Conservation (phyloP, 2,797 vertebrate genomes). For the Karalla daura region DNA sequence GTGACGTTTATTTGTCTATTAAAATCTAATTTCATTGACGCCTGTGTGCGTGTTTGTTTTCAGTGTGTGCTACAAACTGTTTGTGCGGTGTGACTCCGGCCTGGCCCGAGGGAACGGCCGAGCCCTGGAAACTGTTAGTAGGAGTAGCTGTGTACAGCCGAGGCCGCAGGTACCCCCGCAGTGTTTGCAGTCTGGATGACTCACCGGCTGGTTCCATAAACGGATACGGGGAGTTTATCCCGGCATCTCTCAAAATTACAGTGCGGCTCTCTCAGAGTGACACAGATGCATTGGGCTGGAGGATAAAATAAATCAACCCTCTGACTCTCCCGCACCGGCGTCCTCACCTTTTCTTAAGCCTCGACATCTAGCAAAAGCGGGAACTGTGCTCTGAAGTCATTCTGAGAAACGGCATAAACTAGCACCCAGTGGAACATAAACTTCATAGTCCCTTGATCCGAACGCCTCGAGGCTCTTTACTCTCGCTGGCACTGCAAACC, state of each 20-base stretch:
- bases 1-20: slow-evolving; percentile 71
- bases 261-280: slow-evolving; percentile 12
- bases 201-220: slow-evolving; percentile 56
- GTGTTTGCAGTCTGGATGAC: slow-evolving; percentile 7
- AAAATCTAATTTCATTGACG: slow-evolving; percentile 56
- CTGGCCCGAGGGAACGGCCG: slow-evolving; percentile 3
- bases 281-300: not conserved
- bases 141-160: slow-evolving; percentile 15
- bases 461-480: too few relatives aligned
- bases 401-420: too few relatives aligned
- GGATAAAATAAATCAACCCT: not conserved
- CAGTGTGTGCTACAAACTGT: not conserved
- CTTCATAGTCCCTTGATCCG: too few relatives aligned
- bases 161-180: slow-evolving; percentile 30
- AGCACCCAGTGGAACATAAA: too few relatives aligned
- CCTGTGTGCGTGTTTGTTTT: slow-evolving; percentile 45
- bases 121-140: slow-evolving; percentile 21
- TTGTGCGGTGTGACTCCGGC: not conserved
- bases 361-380: too few relatives aligned
- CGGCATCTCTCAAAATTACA: slow-evolving; percentile 13
- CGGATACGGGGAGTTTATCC: slow-evolving; percentile 14
- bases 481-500: too few relatives aligned
- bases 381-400: too few relatives aligned
- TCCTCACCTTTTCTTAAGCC: too few relatives aligned
- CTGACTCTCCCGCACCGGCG: too few relatives aligned